Evolutionary conservation across 2,113 vertebrate genomes (phyloP), one percentile per base, ranked within the genome.

Genomic region (Xerus inauris): DNA sequence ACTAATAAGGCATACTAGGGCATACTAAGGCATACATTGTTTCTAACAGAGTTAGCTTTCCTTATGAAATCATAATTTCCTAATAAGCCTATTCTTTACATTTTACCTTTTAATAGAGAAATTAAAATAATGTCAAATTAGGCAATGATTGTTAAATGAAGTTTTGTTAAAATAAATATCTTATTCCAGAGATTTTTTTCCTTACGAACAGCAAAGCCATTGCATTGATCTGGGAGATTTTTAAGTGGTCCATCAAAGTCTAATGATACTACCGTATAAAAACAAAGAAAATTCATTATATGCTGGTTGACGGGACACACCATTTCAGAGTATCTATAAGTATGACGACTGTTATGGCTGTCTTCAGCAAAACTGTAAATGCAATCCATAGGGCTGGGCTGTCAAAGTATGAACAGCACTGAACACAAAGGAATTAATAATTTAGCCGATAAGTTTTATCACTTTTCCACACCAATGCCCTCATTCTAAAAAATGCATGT

Each of bases 41-140:
- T 94, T 95, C 87, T 62, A 89, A 76, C 49, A 87, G 72, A 81
- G 77, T 86, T 71, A 82, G 57, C 54, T 88, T 92, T 93, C 49
- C 59, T 84, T 42, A 82, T 49, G 35, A 93, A 95, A 94, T 80
- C 12, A 42, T 65, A 87, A 72, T 72, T 85, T 83, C 64, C 24
- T 38, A 89, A 91, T 38, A 91, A 87, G 20, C n/a, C 64, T 85
- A 54, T 38, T 91, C 20, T 79, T 87, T 57, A 94, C 12, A 45
- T n/a, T 76, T 3, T 47, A 69, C 6, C 30, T 87, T 71, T 90
- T 84, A 72, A 54, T 0, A 80, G 17, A 59, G 14, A 82, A 92
- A 80, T 62, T 73, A 94, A 94, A 95, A 64, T 51, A 89, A 2
- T 82, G 71, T 65, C 76, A 80, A 90, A 91, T 45, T n/a, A 85